phyloP scores from a whole-genome alignment of 2,113 vertebrate species.

The Bostrychus sinensis region DNA sequence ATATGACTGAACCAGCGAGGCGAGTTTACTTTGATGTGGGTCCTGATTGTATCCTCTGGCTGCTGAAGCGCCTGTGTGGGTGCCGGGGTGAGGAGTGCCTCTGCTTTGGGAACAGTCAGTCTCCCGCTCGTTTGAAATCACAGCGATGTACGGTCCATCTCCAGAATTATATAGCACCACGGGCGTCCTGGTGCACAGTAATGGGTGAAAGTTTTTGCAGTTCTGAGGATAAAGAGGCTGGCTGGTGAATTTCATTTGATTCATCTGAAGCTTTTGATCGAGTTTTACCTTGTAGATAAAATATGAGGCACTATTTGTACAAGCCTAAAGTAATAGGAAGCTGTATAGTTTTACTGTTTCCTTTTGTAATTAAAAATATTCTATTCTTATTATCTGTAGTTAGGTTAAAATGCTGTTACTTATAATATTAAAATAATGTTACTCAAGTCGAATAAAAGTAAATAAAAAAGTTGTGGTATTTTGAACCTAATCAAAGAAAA shows the following conservation, averaged over 20 bases:
- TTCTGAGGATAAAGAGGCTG: constrained; percentile 7
- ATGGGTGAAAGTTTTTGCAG: constrained; percentile 23
- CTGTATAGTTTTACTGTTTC: not conserved
- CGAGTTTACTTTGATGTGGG: constrained; percentile 69
- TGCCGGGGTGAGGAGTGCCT: constrained; percentile 52
- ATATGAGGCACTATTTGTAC: not conserved
- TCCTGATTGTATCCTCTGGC: constrained; percentile 69
- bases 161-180: constrained; percentile 45
- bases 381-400: too few species aligned
- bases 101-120: constrained; percentile 56
- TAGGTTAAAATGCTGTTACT: too few species aligned
- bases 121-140: constrained; percentile 63
- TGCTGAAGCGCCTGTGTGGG: constrained; percentile 56
- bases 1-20: constrained; percentile 44
- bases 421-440: too few species aligned
- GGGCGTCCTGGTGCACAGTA: constrained; percentile 22
- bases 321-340: not conserved
- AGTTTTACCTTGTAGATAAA: constrained; percentile 16
- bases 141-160: constrained; percentile 36
- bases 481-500: too few species aligned
- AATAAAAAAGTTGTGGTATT: too few species aligned
- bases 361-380: too few species aligned
- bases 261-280: not conserved
- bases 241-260: constrained; percentile 8
- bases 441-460: too few species aligned